Evolutionary conservation across 2,888 invertebrate genomes (phyloP).

Genomic region (Rhamnusium bicolor): DNA sequence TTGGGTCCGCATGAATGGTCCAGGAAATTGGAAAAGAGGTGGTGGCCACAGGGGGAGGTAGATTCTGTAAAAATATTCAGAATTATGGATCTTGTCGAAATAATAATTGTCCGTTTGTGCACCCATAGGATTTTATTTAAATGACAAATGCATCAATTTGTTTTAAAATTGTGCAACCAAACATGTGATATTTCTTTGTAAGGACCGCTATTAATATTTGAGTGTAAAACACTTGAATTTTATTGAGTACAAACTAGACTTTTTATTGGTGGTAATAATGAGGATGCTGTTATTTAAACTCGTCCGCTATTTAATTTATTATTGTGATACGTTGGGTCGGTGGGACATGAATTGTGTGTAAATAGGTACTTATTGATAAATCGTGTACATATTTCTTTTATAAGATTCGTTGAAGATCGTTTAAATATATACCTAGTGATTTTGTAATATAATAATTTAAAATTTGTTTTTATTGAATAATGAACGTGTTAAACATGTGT

Average conservation of each 20-base stretch:
- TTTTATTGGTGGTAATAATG: not conserved
- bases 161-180: constrained; percentile 39
- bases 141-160: constrained; percentile 28
- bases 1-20: constrained; percentile 71
- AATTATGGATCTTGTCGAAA: constrained; percentile 87
- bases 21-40: constrained; percentile 72
- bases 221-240: constrained; percentile 46
- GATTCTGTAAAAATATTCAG: constrained; percentile 85
- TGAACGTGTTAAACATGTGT: constrained; percentile 25
- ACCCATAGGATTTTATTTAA: constrained; percentile 72
- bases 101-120: constrained; percentile 87
- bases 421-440: constrained; percentile 9
- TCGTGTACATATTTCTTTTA: not conserved
- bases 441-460: constrained; percentile 11
- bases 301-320: constrained; percentile 22
- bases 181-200: constrained; percentile 46
- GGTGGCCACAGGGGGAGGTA: constrained; percentile 69
- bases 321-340: constrained; percentile 2
- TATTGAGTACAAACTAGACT: constrained; percentile 32
- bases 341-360: not conserved
- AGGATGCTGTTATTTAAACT: not conserved
- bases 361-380: not conserved
- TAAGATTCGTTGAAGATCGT: not conserved
- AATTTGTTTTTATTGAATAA: constrained; percentile 10
- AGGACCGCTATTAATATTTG: constrained; percentile 1